Conservation (phyloP, 2,888 invertebrate species). For the Syrphus vitripennis region DNA sequence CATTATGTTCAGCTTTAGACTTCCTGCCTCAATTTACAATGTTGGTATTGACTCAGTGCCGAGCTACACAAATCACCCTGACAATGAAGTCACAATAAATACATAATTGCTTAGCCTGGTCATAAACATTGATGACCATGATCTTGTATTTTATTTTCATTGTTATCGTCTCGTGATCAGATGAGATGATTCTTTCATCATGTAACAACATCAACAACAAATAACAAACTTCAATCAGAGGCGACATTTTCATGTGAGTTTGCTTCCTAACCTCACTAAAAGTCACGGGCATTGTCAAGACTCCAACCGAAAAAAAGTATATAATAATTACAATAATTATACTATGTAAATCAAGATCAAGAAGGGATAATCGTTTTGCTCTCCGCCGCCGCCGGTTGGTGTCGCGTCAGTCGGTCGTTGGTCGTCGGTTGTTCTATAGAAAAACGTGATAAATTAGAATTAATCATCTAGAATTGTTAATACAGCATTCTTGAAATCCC, state of each 20-base stretch:
- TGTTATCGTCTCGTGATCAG: constrained; percentile 29
- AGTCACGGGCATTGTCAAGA: constrained; percentile 1
- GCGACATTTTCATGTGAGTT: background rate
- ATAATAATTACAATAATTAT: background rate
- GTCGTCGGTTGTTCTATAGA: background rate
- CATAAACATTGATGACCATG: constrained; percentile 25
- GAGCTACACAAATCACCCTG: background rate
- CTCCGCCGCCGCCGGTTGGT: background rate
- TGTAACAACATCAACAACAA: background rate
- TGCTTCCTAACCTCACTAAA: background rate
- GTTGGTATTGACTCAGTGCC: background rate
- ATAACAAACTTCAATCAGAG: background rate
- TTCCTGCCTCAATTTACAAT: constrained; percentile 24
- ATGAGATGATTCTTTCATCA: constrained; percentile 19
- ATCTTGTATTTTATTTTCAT: constrained; percentile 44
- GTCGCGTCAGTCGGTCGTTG: background rate
- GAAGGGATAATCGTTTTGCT: background rate
- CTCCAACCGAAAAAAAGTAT: background rate
- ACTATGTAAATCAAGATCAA: constrained; percentile 9
- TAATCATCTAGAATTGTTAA: constrained; percentile 27
- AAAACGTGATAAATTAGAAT: constrained; percentile 40
- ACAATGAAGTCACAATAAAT: background rate
- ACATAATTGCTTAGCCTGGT: constrained; percentile 19
- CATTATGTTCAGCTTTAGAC: constrained; percentile 8
- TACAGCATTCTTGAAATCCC: constrained; percentile 20